Percentiles rank a stretch among this genome's conserved stretches.
Conservation (phyloP, 1,140 invertebrate species). For the Ips typographus region DNA sequence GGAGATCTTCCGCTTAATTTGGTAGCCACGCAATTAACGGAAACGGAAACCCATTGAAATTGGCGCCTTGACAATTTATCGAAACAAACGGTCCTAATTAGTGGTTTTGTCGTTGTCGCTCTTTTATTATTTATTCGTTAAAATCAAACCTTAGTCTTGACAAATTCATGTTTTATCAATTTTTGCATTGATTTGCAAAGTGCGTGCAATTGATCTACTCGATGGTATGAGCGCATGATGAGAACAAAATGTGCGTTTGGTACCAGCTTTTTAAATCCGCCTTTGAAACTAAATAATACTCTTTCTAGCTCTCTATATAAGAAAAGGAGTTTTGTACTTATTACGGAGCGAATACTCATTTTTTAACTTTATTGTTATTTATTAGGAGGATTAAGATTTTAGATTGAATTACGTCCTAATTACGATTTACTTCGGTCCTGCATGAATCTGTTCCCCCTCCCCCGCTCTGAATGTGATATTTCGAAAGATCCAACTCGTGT, state of each 20-base stretch:
- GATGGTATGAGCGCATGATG: constrained; percentile 11
- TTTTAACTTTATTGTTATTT: constrained; percentile 3
- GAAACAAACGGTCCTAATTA: constrained; percentile 2
- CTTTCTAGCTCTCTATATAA: not conserved
- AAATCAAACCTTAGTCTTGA: not conserved
- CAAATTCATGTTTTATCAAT: no score
- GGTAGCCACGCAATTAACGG: constrained; percentile 50
- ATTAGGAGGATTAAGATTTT: constrained; percentile 2
- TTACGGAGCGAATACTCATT: constrained; percentile 8
- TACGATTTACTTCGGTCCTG: not conserved
- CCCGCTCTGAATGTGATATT: constrained; percentile 18
- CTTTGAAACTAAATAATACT: not conserved
- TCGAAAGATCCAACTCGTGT: not conserved
- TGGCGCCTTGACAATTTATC: not conserved
- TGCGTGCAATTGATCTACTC: not conserved
- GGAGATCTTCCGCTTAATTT: constrained; percentile 50
- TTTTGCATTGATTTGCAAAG: no score
- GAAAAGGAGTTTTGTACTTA: constrained; percentile 6
- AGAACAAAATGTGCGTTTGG: not conserved
- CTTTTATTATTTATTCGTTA: not conserved
- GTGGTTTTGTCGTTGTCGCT: not conserved
- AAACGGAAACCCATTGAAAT: constrained; percentile 48
- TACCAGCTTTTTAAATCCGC: not conserved
- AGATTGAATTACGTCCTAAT: not conserved
- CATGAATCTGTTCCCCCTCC: no score